Base-by-base conservation (phyloP, 2,113 vertebrate genomes). In the Brachypteracias leptosomus region DNA sequence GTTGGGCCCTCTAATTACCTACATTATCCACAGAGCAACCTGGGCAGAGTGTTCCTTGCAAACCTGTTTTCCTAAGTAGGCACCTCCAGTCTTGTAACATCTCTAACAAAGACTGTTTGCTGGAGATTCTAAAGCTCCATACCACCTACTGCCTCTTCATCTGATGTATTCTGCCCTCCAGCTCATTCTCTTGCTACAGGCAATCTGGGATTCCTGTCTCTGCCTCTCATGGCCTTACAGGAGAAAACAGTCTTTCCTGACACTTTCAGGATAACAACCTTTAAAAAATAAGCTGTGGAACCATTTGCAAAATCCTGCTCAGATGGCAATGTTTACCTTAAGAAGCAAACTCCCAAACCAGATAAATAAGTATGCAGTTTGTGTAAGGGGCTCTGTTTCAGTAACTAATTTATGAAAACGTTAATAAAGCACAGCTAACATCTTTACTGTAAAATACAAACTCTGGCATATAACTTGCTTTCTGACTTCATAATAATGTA, bases 361-460 rank as follows among this genome's bases (percentile, higher is more conserved):
- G 52, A 35, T 42, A 57, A 88, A 52, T 73, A 94, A 88, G 11
- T 68, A 18, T 42, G 67, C 29, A 49, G 49, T 67, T 90, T 79
- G 46, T 83, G 57, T 74, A 94, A 93, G 35, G 42, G 24, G 19
- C 15, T 88, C 72, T 89, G 42, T 93, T 96, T 96, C 58, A 85
- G 31, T 74, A 88, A 94, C 82, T 91, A 96, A 96, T 97, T 97
- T 97, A 96, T 88, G 73, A 67, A 88, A 87, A 25, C n/a, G 55
- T 97, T 93, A 93, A 84, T 84, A 95, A 94, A 95, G 38, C 57
- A 18, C 58, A 81, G 44, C 47, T 89, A 95, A 80, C 52, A 57
- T 94, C 88, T 93, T 94, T 54, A 54, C 31, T 65, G 49, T 94
- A 90, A 96, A 96, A 95, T 67, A 93, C 68, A 94, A 83, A 80